Percentiles rank a stretch among this genome's conserved stretches.
These are phyloP conservation scores for Lanius ludovicianus DNA, from an alignment of 2,113 vertebrate species.

Conservation along the genomic window DNA sequence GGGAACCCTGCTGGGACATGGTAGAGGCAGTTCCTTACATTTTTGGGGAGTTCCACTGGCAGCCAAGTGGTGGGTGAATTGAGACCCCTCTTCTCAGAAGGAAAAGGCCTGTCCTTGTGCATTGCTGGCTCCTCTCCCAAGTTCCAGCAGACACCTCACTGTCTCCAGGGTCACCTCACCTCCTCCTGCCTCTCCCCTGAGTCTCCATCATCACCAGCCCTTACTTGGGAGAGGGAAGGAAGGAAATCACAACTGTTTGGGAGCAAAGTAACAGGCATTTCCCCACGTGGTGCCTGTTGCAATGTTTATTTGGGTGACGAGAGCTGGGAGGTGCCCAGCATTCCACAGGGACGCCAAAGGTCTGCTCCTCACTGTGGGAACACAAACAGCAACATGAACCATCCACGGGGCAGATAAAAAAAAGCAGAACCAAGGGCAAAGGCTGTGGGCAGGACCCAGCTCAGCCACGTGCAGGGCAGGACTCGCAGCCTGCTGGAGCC, in stretches of 20 bases:
- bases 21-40: background rate
- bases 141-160: background rate
- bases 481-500: background rate
- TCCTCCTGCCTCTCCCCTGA: background rate
- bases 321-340: background rate
- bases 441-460: background rate
- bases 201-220: background rate
- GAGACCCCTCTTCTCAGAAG: background rate
- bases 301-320: background rate
- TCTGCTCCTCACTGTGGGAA: background rate
- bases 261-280: background rate
- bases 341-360: background rate
- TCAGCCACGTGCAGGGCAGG: rapidly evolving
- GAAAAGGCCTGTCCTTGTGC: background rate
- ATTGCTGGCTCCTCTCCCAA: background rate
- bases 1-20: background rate
- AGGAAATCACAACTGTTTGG: background rate
- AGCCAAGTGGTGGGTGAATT: background rate
- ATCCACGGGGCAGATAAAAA: background rate
- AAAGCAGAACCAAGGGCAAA: background rate
- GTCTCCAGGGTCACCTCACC: background rate
- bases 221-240: background rate
- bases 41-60: background rate
- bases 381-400: background rate
- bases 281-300: background rate